These are phyloP conservation scores for Cherax quadricarinatus DNA, from an alignment of 1,140 invertebrate genomes.

Conservation along the genomic window DNA sequence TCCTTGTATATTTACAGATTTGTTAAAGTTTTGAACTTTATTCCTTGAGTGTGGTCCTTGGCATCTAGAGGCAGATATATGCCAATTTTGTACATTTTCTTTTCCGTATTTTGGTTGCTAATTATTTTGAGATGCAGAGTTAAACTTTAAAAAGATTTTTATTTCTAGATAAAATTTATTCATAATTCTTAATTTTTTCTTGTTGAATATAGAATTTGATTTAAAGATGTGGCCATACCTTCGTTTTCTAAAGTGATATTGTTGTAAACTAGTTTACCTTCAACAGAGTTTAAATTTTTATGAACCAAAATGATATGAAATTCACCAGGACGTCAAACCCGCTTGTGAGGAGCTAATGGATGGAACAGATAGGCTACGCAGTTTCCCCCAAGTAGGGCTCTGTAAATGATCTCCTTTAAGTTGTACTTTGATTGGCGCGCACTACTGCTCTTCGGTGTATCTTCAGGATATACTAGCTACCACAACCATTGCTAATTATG, in stretches of 20 bases:
- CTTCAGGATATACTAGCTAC: background rate
- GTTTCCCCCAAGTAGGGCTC: no score
- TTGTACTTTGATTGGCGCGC: background rate
- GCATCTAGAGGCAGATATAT: background rate
- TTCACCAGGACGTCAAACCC: background rate
- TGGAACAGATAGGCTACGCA: no score
- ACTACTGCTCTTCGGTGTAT: background rate
- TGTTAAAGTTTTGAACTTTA: no score
- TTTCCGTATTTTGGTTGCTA: background rate
- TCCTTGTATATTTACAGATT: no score
- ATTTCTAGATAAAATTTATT: background rate
- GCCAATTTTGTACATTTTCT: background rate
- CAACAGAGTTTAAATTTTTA: background rate
- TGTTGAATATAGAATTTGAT: conserved; percentile 4
- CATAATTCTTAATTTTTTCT: background rate
- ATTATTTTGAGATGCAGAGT: background rate
- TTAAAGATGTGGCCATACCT: conserved; percentile 1
- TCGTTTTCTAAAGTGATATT: background rate
- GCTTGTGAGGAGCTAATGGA: background rate
- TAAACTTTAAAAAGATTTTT: background rate
- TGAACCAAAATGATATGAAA: background rate
- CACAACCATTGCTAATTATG: background rate
- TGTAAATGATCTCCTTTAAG: no score
- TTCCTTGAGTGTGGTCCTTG: no score
- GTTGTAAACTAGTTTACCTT: background rate